Evolutionary conservation across 2,888 invertebrate genomes (phyloP).

Genomic region (Flabesymbios commensalis): DNA sequence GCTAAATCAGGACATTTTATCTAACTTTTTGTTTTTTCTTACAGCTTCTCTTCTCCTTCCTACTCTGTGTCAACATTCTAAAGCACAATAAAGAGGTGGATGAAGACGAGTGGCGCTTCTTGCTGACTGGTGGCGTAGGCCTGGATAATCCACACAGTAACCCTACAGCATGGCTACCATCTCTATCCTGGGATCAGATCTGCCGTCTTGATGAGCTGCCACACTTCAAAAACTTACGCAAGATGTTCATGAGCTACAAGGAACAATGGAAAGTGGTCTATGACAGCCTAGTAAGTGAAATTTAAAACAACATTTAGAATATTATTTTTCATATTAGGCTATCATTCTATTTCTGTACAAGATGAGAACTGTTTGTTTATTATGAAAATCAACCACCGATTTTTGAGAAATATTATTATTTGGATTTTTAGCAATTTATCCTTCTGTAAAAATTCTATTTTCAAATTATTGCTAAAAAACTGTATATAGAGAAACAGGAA

Average conservation of each 20-base stretch:
- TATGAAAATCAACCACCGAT: no score
- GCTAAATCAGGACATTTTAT: background rate
- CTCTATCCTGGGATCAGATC: slow-evolving; percentile 69
- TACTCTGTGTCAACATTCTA: slow-evolving; percentile 62
- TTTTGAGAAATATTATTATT: background rate
- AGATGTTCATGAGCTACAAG: slow-evolving; percentile 56
- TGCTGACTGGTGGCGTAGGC: slow-evolving; percentile 83
- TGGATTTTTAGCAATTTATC: background rate
- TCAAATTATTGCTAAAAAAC: no score
- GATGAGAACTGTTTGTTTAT: no score
- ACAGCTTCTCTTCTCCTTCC: slow-evolving; percentile 63
- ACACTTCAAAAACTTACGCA: slow-evolving; percentile 54
- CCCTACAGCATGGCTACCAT: slow-evolving; percentile 80
- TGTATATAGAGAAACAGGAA: no score
- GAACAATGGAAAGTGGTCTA: slow-evolving; percentile 70
- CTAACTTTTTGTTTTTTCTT: slow-evolving; percentile 2
- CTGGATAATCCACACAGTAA: slow-evolving; percentile 77
- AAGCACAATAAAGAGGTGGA: slow-evolving; percentile 59
- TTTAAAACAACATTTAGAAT: background rate
- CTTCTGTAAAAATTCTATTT: no score
- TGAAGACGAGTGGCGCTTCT: slow-evolving; percentile 79
- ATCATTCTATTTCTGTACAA: no score
- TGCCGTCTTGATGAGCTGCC: slow-evolving; percentile 59
- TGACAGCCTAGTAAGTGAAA: slow-evolving; percentile 68
- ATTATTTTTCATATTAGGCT: no score